Evolutionary conservation across 2,888 invertebrate genomes (phyloP), one percentile per base, ranked within the genome.

Genomic region (Pterobdella sp.): DNA sequence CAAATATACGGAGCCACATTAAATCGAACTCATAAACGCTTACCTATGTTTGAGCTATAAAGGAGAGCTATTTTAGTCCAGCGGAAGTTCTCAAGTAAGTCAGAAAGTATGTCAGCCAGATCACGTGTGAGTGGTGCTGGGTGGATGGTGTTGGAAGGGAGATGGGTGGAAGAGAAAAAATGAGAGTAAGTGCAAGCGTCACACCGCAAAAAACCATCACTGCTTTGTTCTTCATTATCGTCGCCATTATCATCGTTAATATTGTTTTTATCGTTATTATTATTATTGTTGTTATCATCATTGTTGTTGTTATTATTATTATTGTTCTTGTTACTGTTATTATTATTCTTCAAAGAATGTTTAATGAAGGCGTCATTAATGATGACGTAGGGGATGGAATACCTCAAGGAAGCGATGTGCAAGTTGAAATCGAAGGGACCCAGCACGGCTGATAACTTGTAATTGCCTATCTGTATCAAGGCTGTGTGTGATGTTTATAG

Each of bases 391-490:
- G 60, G 60, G 26, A 56, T 56, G 7, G 10, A 22, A 26, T 56
- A 56, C 4, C n/a, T 56, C n/a, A 56, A 26, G n/a, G 60, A 56
- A 22, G 60, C 60, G 60, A 56, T 56, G 60, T 56, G 60, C 3
- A n/a, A 18, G 60, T 7, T 18, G n/a, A 56, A 56, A 26, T 56
- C 60, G 60, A 14, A 56, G 26, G 26, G 14, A 18, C 60, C 60
- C n/a, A 56, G n/a, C 4, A 56, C 26, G 60, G 10, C 60, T 14
- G 60, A 22, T 22, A 56, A 22, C n/a, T 56, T 3, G n/a, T 18
- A 22, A 22, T 56, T 56, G n/a, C 60, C 60, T 22, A 26, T 56
- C 60, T 56, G 60, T 56, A 56, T 56, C n/a, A 56, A 26, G 60
- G 60, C 60, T 56, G 60, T 7, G 42, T 42, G 42, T 7, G 42